Conservation (phyloP, 2,797 vertebrate genomes). For the Anabas testudineus region DNA sequence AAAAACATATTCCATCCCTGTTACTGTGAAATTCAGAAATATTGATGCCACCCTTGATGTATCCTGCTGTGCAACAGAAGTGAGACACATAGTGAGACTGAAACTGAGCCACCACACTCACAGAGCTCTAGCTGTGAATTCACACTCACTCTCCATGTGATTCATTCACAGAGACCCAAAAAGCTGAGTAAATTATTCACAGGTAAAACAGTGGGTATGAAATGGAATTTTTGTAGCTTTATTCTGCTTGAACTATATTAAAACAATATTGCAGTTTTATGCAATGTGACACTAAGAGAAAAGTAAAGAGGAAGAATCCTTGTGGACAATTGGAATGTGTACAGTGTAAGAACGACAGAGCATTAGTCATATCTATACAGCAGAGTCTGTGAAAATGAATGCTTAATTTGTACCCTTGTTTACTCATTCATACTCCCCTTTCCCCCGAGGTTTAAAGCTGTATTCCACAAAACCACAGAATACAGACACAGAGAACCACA, state of each 20-base stretch:
- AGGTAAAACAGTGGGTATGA: background rate
- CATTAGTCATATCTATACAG: background rate
- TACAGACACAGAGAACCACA: too few species aligned
- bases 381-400: background rate
- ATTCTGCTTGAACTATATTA: background rate
- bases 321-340: background rate
- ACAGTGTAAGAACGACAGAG: background rate
- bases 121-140: constrained; percentile 10
- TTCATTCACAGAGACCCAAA: constrained; percentile 21
- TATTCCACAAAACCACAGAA: background rate
- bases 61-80: background rate
- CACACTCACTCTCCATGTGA: background rate
- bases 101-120: constrained; percentile 4
- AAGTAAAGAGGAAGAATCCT: too few species aligned
- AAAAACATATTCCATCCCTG: background rate
- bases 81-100: constrained; percentile 8
- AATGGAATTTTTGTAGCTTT: background rate
- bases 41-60: background rate
- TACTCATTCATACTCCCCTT: too few species aligned
- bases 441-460: background rate
- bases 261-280: background rate
- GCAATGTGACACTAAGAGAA: too few species aligned
- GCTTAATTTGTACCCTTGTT: too few species aligned
- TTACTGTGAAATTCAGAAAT: background rate
- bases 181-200: constrained; percentile 1